Evolutionary conservation across 2,797 vertebrate genomes (phyloP).

Genomic region (Coendou prehensilis): DNA sequence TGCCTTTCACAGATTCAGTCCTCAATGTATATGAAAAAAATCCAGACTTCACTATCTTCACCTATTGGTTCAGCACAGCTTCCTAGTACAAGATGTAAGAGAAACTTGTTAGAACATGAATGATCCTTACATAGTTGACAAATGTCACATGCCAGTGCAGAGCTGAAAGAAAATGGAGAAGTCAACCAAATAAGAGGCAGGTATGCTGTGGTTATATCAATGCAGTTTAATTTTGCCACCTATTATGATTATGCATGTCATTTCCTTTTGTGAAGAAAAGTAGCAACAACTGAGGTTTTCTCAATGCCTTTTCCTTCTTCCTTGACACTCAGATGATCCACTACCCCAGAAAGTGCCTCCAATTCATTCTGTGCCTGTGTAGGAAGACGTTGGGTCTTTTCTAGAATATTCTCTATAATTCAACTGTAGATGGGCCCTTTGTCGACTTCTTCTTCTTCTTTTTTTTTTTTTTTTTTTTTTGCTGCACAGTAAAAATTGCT

Average conservation of each 20-base stretch:
- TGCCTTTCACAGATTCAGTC: slow-evolving; percentile 21
- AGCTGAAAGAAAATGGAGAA: neutral
- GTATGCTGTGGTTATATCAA: neutral
- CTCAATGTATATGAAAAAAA: neutral
- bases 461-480: neutral
- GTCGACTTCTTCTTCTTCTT: neutral
- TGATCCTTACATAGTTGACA: neutral
- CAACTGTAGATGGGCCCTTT: neutral
- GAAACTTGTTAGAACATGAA: neutral
- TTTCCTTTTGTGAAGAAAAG: slow-evolving; percentile 30
- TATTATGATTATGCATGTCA: neutral
- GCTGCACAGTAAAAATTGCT: neutral
- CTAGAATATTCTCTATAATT: neutral
- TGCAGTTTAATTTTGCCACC: neutral
- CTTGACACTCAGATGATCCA: neutral
- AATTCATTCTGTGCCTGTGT: neutral
- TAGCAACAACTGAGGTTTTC: neutral
- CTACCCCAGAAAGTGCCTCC: neutral
- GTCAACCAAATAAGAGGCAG: neutral
- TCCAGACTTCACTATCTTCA: neutral
- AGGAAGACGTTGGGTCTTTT: neutral
- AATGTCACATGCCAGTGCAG: neutral
- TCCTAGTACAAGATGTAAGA: neutral
- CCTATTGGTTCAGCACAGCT: neutral
- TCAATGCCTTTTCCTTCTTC: neutral